phyloP scores from a whole-genome alignment of 2,888 invertebrate genomes.

The Helicoverpa assulta region DNA sequence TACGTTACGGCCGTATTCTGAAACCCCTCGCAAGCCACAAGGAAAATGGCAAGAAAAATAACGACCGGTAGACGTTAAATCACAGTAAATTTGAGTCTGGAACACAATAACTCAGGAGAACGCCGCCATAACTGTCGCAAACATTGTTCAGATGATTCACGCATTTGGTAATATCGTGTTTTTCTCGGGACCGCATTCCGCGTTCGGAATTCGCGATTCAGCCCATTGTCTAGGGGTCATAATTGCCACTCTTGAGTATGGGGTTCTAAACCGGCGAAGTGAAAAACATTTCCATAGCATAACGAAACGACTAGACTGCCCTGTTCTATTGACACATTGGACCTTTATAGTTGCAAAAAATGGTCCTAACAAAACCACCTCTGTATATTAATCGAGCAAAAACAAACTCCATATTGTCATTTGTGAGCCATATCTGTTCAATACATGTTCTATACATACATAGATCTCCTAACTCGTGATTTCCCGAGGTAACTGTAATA shows the following conservation, averaged over 20 bases:
- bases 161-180: slow-evolving; percentile 82
- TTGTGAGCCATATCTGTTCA: background rate
- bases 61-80: slow-evolving; percentile 82
- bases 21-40: slow-evolving; percentile 62
- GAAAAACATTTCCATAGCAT: background rate
- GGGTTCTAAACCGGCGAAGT: background rate
- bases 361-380: too few species aligned
- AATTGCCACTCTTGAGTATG: background rate
- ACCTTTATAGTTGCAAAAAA: background rate
- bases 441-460: background rate
- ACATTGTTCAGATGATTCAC: slow-evolving; percentile 87
- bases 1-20: slow-evolving; percentile 49
- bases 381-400: slow-evolving; percentile 10
- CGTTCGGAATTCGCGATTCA: slow-evolving; percentile 44
- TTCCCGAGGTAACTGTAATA: slow-evolving; percentile 51
- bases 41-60: slow-evolving; percentile 76
- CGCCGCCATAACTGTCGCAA: slow-evolving; percentile 86
- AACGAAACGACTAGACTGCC: background rate
- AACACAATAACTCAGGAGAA: slow-evolving; percentile 85
- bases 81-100: slow-evolving; percentile 85
- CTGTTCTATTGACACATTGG: background rate
- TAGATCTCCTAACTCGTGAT: slow-evolving; percentile 34
- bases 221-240: slow-evolving; percentile 21
- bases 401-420: slow-evolving; percentile 37
- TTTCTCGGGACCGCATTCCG: slow-evolving; percentile 63